Evolutionary conservation across 2,113 vertebrate genomes (phyloP).

Genomic region (Malurus alboscapulatus): DNA sequence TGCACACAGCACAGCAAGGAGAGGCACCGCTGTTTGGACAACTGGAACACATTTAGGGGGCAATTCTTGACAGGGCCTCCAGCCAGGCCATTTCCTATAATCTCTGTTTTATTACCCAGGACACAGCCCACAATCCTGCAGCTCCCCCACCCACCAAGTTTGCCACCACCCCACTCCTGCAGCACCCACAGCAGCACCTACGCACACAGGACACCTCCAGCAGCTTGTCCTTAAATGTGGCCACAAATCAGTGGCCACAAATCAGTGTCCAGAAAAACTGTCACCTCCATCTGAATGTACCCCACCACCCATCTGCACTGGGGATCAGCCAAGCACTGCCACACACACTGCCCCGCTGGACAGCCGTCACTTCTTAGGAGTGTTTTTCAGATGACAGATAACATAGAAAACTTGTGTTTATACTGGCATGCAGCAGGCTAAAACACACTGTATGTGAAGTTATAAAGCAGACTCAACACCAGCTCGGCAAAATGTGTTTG

Average conservation of each 20-base stretch:
- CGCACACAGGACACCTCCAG: neutral
- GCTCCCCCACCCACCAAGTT: neutral
- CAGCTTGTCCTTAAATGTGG: fast-evolving
- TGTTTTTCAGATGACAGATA: neutral
- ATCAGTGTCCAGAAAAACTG: fast-evolving
- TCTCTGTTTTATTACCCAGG: slow-evolving; percentile 39
- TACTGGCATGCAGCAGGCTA: neutral
- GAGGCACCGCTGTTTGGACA: slow-evolving; percentile 78
- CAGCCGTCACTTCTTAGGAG: neutral
- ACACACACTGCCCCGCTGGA: fast-evolving
- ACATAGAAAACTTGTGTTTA: slow-evolving; percentile 2
- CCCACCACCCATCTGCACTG: neutral
- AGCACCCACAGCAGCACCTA: neutral
- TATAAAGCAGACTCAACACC: neutral
- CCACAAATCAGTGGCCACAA: neutral
- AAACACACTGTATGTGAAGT: neutral
- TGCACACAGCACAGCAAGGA: neutral
- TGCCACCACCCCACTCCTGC: neutral
- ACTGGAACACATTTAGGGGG: slow-evolving; percentile 78
- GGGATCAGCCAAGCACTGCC: neutral
- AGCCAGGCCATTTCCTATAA: slow-evolving; percentile 58
- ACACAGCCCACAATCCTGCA: slow-evolving; percentile 43
- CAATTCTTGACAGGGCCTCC: slow-evolving; percentile 63
- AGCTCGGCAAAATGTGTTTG: neutral
- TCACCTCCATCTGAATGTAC: fast-evolving